These are phyloP conservation scores for Enteromius treurensis DNA, from an alignment of 2,797 vertebrate species.

Conservation along the genomic window DNA sequence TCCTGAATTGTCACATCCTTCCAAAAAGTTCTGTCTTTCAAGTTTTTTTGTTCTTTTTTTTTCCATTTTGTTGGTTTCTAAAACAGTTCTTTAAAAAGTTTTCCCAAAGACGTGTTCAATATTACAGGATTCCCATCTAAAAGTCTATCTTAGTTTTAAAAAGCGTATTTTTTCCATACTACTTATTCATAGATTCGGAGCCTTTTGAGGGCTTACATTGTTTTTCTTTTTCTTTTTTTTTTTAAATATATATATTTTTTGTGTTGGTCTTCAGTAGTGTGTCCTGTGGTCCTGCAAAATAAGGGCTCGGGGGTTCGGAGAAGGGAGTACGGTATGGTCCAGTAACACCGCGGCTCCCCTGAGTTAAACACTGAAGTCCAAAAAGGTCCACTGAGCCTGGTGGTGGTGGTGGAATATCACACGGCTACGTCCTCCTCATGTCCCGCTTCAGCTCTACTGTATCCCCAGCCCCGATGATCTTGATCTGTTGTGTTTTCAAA, in stretches of 20 bases:
- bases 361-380: slow-evolving; percentile 54
- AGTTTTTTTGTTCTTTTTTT: slow-evolving; percentile 48
- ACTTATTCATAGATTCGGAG: slow-evolving; percentile 33
- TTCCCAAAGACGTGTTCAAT: slow-evolving; percentile 48
- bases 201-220: slow-evolving; percentile 34
- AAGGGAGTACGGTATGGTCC: slow-evolving; percentile 48
- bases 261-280: slow-evolving; percentile 44
- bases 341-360: slow-evolving; percentile 53
- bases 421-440: slow-evolving; percentile 41
- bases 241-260: slow-evolving; percentile 5
- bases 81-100: slow-evolving; percentile 61
- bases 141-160: slow-evolving; percentile 56
- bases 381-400: slow-evolving; percentile 53
- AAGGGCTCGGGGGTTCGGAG: slow-evolving; percentile 44
- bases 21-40: slow-evolving; percentile 78
- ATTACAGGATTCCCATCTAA: slow-evolving; percentile 50
- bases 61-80: slow-evolving; percentile 68
- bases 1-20: slow-evolving; percentile 80
- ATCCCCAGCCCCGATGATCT: slow-evolving; percentile 46
- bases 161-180: slow-evolving; percentile 44
- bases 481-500: slow-evolving; percentile 67
- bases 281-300: slow-evolving; percentile 55
- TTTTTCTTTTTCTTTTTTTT: slow-evolving; percentile 34
- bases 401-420: slow-evolving; percentile 44
- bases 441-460: slow-evolving; percentile 41